Conservation (phyloP, 2,113 vertebrate genomes). For the Xerus inauris region DNA sequence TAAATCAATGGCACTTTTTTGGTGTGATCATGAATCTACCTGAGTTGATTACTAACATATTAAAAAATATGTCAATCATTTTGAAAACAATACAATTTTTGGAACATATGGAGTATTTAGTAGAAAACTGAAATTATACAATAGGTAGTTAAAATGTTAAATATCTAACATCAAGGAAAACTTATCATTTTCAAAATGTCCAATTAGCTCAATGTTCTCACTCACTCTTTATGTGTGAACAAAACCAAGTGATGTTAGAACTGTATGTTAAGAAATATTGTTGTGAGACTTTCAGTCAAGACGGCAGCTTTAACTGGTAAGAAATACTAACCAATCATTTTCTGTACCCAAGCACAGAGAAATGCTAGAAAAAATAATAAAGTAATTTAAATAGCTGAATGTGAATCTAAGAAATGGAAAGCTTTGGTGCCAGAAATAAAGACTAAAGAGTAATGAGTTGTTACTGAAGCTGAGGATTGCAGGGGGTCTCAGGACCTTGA, state of each 20-base stretch:
- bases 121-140: background rate
- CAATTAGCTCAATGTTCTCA: background rate
- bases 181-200: slow-evolving; percentile 39
- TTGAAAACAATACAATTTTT: slow-evolving; percentile 24
- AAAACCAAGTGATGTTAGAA: background rate
- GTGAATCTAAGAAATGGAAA: background rate
- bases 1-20: background rate
- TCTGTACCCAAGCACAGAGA: background rate
- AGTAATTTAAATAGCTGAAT: background rate
- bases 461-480: background rate
- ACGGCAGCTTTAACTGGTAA: background rate
- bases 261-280: background rate
- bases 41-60: slow-evolving; percentile 2
- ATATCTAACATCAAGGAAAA: background rate
- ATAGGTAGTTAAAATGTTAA: background rate
- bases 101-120: background rate
- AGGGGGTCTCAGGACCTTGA: background rate
- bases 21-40: background rate
- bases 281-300: background rate
- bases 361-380: background rate
- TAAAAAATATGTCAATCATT: background rate
- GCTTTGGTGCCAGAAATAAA: slow-evolving; percentile 10
- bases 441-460: background rate
- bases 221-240: background rate
- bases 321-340: background rate